Percentiles rank a stretch among this genome's conserved stretches.
phyloP scores from a whole-genome alignment of 2,888 invertebrate genomes.

The Abrostola tripartita region DNA sequence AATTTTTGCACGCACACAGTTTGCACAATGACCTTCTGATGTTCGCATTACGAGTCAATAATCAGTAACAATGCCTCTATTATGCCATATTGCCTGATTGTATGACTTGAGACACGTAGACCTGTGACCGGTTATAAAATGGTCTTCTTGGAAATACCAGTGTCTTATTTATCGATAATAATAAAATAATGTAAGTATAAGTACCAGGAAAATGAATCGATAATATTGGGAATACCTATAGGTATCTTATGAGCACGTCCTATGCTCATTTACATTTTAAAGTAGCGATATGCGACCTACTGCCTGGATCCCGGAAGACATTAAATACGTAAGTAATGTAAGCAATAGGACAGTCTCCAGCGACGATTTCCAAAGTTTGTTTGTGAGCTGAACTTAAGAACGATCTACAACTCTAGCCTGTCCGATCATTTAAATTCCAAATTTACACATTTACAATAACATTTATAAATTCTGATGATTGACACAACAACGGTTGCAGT shows the following conservation, averaged over 20 bases:
- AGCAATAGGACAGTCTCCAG: no score
- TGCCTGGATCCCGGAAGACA: no score
- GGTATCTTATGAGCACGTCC: background rate
- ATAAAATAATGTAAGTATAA: conserved; percentile 8
- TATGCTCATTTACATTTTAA: background rate
- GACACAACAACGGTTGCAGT: no score
- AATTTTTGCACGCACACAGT: conserved; percentile 43
- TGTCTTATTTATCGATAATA: background rate
- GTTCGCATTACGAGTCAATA: conserved; percentile 36
- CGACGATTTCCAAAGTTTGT: no score
- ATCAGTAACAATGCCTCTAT: conserved; percentile 39
- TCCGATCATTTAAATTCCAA: no score
- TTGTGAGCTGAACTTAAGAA: no score
- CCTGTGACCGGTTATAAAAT: conserved; percentile 33
- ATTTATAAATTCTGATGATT: no score
- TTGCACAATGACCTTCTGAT: conserved; percentile 44
- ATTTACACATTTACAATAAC: no score
- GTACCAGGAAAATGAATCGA: conserved; percentile 22
- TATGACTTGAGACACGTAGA: conserved; percentile 52
- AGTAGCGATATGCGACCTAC: background rate
- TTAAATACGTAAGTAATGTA: no score
- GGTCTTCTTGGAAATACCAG: conserved; percentile 29
- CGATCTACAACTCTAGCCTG: no score
- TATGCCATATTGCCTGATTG: conserved; percentile 41
- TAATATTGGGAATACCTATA: background rate